These are phyloP conservation scores for Micoletzkya japonica DNA, from an alignment of 2,888 invertebrate species.

Conservation along the genomic window DNA sequence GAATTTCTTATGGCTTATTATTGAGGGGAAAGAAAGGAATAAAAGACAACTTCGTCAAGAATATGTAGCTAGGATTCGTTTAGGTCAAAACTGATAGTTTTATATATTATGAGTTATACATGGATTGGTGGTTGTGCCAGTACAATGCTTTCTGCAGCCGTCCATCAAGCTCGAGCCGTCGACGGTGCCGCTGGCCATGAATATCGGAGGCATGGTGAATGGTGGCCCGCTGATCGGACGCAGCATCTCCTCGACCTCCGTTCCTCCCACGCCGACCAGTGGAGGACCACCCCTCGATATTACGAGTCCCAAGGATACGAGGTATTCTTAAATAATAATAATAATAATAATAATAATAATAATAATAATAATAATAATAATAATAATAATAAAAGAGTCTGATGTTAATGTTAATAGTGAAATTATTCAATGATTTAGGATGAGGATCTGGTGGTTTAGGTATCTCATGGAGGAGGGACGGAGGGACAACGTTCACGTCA, in stretches of 20 bases:
- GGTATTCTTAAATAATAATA: background rate
- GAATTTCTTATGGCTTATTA: too few species aligned
- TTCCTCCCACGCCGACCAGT: background rate
- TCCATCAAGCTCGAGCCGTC: background rate
- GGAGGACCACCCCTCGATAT: slow-evolving; percentile 6
- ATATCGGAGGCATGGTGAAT: background rate
- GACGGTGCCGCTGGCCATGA: background rate
- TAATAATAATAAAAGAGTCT: background rate
- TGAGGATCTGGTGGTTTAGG: slow-evolving; percentile 12
- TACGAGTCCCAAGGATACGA: background rate
- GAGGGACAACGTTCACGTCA: slow-evolving; percentile 37
- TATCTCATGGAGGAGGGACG: slow-evolving; percentile 44
- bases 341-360: background rate
- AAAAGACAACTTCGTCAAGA: too few species aligned
- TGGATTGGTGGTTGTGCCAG: too few species aligned
- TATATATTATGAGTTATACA: too few species aligned
- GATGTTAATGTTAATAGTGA: background rate
- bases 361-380: background rate
- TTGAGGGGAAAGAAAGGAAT: too few species aligned
- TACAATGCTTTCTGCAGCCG: background rate
- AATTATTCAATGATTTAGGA: background rate
- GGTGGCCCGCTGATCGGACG: background rate
- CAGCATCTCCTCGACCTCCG: background rate
- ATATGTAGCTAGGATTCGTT: too few species aligned
- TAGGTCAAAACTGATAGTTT: too few species aligned